Evolutionary conservation across 2,113 vertebrate species (phyloP), one percentile per base, ranked within the genome.

Genomic region (Engraulis encrasicolus): DNA sequence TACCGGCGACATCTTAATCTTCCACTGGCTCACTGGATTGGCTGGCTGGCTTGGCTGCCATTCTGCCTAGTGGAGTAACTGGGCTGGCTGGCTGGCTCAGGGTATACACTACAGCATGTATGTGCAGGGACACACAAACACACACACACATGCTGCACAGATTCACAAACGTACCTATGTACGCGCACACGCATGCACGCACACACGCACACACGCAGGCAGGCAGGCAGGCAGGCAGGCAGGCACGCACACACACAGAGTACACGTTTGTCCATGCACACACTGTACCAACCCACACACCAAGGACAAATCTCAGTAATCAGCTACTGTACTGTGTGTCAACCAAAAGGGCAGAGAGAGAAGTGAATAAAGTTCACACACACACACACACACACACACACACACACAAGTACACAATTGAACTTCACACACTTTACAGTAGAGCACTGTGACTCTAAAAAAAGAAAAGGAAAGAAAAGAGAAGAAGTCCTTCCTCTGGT

Each of bases 1-100:
- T 92, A 92, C 88, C 89, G 40, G 40, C 4, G 89, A 92, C 88
- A 90, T 93, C 92, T 92, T 93, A 82, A 94, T 94, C 92, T 92
- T 89, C 86, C 89, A 88, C 87, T 91, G 91, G 91, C 86, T n/a
- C n/a, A n/a, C n/a, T n/a, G n/a, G n/a, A n/a, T n/a, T n/a, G n/a
- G 89, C 87, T 87, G 88, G 88, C 84, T 27, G 58, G 23, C 2
- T 27, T 27, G 58, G 14, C n/a, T 66, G 58, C 58, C 58, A 71
- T 34, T 23, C 77, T 89, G 84, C 86, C 85, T 15, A 88, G 88
- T 86, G 87, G 85, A 86, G 81, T 82, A 85, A 92, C 93, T n/a
- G n/a, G 92, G 90, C 92, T 92, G 91, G 90, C 87, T 84, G 50
- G 82, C 37, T 19, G 52, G 34, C 50, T 50, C 45, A 15, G 36